phyloP scores from a whole-genome alignment of 2,113 vertebrate genomes.

The Sapayoa aenigma region DNA sequence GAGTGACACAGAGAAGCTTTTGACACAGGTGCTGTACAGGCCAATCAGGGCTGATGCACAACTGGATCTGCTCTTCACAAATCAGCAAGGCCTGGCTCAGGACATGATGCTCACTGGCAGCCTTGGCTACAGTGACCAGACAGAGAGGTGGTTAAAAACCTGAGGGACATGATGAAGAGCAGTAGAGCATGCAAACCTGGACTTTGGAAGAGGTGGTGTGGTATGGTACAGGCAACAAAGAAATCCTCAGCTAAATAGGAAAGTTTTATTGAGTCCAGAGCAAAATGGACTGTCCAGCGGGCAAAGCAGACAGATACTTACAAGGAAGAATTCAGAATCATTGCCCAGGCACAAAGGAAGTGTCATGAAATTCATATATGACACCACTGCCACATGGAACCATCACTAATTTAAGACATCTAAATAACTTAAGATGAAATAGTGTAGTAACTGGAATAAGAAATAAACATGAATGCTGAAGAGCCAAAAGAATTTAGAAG shows the following conservation, averaged over 20 bases:
- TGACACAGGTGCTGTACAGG: not conserved
- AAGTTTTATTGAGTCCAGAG: not conserved
- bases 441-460: not conserved
- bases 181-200: not conserved
- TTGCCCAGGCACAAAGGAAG: not conserved
- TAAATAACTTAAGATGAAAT: not conserved
- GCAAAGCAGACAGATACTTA: not conserved
- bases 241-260: not conserved
- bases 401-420: not conserved
- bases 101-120: not conserved
- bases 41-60: not conserved
- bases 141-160: not conserved
- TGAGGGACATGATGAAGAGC: not conserved
- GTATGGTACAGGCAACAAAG: not conserved
- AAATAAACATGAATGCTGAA: not conserved
- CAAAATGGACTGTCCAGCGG: not conserved
- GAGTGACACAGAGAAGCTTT: not conserved
- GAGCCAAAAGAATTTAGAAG: not conserved
- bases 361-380: not conserved
- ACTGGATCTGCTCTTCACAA: not conserved
- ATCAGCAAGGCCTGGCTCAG: not conserved
- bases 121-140: not conserved
- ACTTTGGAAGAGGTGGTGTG: not conserved
- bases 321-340: not conserved
- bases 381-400: not conserved